Evolutionary conservation across 2,888 invertebrate genomes (phyloP).

Genomic region (Xylophagus ater): DNA sequence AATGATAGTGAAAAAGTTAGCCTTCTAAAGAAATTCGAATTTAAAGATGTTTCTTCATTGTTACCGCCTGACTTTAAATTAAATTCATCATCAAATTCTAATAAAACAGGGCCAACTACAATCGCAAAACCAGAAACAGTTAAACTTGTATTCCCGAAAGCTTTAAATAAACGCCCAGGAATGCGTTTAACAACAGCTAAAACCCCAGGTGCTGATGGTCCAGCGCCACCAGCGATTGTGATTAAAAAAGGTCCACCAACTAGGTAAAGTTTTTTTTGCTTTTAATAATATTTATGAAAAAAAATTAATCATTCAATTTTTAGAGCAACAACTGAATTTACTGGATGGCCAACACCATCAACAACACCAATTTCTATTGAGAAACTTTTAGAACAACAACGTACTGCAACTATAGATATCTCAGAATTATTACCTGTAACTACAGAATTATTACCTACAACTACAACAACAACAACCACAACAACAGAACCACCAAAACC

Average conservation of each 20-base stretch:
- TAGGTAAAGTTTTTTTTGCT: conserved; percentile 44
- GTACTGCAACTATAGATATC: conserved; percentile 47
- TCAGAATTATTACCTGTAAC: conserved; percentile 39
- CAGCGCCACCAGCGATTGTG: conserved; percentile 46
- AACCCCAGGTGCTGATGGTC: conserved; percentile 39
- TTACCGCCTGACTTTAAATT: conserved; percentile 48
- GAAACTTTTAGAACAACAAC: conserved; percentile 57
- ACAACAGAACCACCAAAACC: conserved; percentile 58
- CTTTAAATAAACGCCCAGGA: conserved; percentile 46
- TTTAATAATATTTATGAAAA: neutral
- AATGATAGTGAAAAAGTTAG: conserved; percentile 14
- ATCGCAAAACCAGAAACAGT: conserved; percentile 41
- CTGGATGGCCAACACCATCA: conserved; percentile 82
- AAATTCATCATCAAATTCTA: conserved; percentile 20
- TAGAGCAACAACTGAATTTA: conserved; percentile 78
- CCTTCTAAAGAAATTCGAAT: conserved; percentile 27
- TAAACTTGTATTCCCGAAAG: conserved; percentile 68
- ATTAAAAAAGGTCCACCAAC: conserved; percentile 79
- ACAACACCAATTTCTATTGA: conserved; percentile 80
- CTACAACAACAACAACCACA: conserved; percentile 52
- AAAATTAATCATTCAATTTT: conserved; percentile 1
- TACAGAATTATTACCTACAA: conserved; percentile 46
- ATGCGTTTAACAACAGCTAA: conserved; percentile 47
- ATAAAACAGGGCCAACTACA: conserved; percentile 26
- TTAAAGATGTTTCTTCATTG: conserved; percentile 39